A percentile compares a stretch with the other conserved stretches of the same genome.
Evolutionary conservation across 2,113 vertebrate species (phyloP).

Genomic region (Marmota flaviventris): DNA sequence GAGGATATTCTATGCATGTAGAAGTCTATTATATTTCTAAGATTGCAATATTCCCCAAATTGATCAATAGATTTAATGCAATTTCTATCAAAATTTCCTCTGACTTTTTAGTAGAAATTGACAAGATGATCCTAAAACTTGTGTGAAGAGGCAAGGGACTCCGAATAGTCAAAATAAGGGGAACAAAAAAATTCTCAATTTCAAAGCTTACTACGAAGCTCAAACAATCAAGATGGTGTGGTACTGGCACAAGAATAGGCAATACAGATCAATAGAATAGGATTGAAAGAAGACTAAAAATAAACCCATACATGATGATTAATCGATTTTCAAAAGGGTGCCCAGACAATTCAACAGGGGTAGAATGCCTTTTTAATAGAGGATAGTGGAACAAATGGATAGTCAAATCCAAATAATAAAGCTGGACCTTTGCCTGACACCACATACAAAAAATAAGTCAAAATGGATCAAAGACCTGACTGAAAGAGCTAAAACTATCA

Average conservation of each 20-base stretch:
- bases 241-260: background rate
- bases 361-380: constrained; percentile 13
- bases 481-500: background rate
- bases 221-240: background rate
- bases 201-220: constrained; percentile 44
- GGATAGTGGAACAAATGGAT: constrained; percentile 5
- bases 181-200: constrained; percentile 19
- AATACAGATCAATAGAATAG: background rate
- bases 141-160: background rate
- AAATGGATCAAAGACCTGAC: constrained; percentile 19
- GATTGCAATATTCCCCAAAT: background rate
- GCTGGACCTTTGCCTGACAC: background rate
- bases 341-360: constrained; percentile 9
- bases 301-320: background rate
- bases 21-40: constrained; percentile 28
- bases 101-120: constrained; percentile 38
- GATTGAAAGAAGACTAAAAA: constrained; percentile 16
- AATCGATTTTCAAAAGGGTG: constrained; percentile 19
- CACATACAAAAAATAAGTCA: constrained; percentile 18
- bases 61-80: background rate
- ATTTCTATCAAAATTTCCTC: constrained; percentile 2
- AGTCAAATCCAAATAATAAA: constrained; percentile 27
- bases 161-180: constrained; percentile 45
- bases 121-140: constrained; percentile 8
- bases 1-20: background rate